These are phyloP conservation scores for Oreohelix idahoensis DNA, from an alignment of 1,140 invertebrate genomes.

Conservation along the genomic window DNA sequence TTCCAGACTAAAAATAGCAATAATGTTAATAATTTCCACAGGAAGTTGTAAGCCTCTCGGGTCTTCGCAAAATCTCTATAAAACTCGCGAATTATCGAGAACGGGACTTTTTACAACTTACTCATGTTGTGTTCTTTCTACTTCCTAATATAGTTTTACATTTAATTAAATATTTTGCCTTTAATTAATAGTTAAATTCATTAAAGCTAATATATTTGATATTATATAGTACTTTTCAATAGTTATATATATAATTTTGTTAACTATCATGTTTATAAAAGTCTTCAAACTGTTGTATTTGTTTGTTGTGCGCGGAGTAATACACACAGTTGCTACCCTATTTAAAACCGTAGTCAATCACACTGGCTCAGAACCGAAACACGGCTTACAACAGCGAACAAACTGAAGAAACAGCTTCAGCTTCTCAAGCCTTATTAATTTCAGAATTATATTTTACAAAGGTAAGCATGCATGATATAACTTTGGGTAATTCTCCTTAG, in stretches of 20 bases:
- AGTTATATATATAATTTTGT: neutral
- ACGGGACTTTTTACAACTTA: neutral
- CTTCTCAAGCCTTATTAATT: no score
- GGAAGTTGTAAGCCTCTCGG: no score
- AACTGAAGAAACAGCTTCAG: no score
- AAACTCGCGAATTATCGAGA: constrained; percentile 19
- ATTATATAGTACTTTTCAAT: neutral
- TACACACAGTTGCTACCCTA: neutral
- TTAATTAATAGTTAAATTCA: neutral
- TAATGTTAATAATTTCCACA: no score
- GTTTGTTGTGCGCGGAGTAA: neutral
- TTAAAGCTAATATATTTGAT: neutral
- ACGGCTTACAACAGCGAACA: neutral
- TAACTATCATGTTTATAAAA: neutral
- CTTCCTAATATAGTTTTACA: constrained; percentile 20
- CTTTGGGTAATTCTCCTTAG: no score
- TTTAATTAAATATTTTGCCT: neutral
- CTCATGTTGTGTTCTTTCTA: neutral
- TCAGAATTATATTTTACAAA: no score
- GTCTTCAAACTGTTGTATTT: neutral
- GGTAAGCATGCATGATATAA: no score
- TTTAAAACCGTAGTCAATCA: neutral
- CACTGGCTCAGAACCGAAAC: neutral
- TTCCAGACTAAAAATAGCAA: no score
- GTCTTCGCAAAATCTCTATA: no score